These are phyloP conservation scores for Noctua janthe DNA, from an alignment of 2,888 invertebrate species.

Conservation along the genomic window DNA sequence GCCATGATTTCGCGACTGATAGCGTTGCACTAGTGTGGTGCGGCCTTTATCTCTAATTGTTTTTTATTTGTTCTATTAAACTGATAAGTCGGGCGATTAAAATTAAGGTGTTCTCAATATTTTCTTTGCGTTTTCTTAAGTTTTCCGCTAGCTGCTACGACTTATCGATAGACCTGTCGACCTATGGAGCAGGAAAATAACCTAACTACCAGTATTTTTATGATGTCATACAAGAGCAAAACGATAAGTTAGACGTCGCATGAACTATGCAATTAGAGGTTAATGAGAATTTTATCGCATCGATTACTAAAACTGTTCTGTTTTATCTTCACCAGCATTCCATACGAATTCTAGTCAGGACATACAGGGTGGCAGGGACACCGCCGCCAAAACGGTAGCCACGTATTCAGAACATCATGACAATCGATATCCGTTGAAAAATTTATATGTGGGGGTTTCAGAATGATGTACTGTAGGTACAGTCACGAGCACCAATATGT, in stretches of 20 bases:
- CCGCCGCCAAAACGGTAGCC: too few relatives aligned
- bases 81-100: slow-evolving; percentile 23
- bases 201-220: background rate
- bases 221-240: slow-evolving; percentile 7
- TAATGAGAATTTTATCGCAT: slow-evolving; percentile 36
- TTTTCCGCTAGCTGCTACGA: background rate
- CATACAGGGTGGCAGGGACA: too few relatives aligned
- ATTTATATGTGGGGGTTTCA: too few relatives aligned
- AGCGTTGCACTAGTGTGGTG: slow-evolving; percentile 56
- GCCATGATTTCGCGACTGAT: slow-evolving; percentile 67
- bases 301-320: slow-evolving; percentile 19
- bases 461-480: too few relatives aligned
- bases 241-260: background rate
- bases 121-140: background rate
- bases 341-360: too few relatives aligned
- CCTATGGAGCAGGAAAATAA: background rate
- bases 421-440: too few relatives aligned
- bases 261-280: slow-evolving; percentile 20
- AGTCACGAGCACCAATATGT: too few relatives aligned
- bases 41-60: slow-evolving; percentile 34
- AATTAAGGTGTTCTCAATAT: slow-evolving; percentile 4
- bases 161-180: background rate
- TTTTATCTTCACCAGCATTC: background rate
- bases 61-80: slow-evolving; percentile 37
- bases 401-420: too few relatives aligned